phyloP scores from a whole-genome alignment of 2,113 vertebrate species.

The Trematocara zebra region DNA sequence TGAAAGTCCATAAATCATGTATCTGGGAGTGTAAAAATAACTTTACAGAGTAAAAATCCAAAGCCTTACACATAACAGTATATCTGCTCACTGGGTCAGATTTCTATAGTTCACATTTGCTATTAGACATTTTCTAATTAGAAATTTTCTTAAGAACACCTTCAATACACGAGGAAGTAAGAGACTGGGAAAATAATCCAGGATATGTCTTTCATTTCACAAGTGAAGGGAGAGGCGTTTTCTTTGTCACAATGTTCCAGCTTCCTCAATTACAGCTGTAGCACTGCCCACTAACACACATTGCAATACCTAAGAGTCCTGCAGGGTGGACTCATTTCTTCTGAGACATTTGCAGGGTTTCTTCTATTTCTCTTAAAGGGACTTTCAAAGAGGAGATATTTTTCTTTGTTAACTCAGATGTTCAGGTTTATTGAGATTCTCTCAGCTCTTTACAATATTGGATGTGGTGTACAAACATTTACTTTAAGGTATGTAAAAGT shows the following conservation, averaged over 20 bases:
- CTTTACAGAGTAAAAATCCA: neutral
- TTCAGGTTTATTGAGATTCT: neutral
- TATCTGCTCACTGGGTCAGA: neutral
- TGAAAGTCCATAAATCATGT: neutral
- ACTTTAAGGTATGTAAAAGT: neutral
- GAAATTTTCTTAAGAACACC: neutral
- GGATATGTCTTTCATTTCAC: neutral
- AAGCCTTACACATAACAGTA: neutral
- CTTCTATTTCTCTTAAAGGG: neutral
- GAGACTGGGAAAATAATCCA: neutral
- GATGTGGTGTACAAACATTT: neutral
- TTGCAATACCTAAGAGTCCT: neutral
- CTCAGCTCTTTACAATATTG: neutral
- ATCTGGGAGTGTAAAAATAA: neutral
- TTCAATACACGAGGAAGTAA: neutral
- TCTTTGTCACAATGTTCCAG: neutral
- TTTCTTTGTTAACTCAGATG: neutral
- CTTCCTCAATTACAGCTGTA: neutral
- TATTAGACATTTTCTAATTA: too few species aligned
- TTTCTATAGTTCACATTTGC: neutral
- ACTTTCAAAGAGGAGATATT: neutral
- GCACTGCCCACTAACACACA: neutral
- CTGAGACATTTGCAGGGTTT: neutral
- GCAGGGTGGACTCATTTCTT: neutral
- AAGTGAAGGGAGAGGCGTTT: neutral